Conservation (phyloP, 1,140 invertebrate species). For the Drosophila malerkotliana region DNA sequence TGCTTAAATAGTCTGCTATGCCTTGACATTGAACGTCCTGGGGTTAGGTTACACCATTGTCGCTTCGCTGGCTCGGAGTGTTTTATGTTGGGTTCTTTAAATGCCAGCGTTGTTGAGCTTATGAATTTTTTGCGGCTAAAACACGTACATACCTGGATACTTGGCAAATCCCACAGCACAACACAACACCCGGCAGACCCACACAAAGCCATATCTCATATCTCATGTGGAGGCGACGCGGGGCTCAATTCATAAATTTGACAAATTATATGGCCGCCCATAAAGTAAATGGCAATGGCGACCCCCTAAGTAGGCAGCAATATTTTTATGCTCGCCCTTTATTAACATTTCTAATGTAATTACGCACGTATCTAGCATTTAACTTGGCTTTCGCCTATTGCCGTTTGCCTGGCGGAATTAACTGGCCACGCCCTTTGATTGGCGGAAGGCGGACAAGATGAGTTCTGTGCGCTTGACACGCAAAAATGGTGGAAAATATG, state of each 20-base stretch:
- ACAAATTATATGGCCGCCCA: conserved; percentile 63
- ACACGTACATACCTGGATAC: conserved; percentile 51
- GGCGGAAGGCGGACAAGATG: conserved; percentile 29
- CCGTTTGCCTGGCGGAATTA: conserved; percentile 23
- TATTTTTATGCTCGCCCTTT: conserved; percentile 63
- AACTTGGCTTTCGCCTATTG: conserved; percentile 36
- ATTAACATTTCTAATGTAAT: conserved; percentile 80
- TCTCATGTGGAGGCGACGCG: conserved; percentile 34
- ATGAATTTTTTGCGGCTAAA: conserved; percentile 59
- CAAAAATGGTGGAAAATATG: conserved; percentile 66
- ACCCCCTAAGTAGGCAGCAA: conserved; percentile 57
- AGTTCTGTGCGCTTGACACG: conserved; percentile 61
- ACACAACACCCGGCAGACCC: conserved; percentile 1
- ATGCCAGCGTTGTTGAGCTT: conserved; percentile 58
- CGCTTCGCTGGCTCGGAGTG: conserved; percentile 37
- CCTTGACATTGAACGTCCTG: conserved; percentile 71
- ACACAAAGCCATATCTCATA: conserved; percentile 15
- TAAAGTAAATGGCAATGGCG: conserved; percentile 60
- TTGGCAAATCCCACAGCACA: neutral
- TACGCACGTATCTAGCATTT: conserved; percentile 77
- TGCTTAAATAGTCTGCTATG: conserved; percentile 54
- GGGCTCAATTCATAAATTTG: conserved; percentile 61
- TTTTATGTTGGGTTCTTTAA: conserved; percentile 62
- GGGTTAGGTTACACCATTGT: conserved; percentile 52
- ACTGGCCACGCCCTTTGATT: conserved; percentile 28